A percentile compares a stretch with the other conserved stretches of the same genome.
phyloP scores from a whole-genome alignment of 2,113 vertebrate species.

The Nipponia nippon region DNA sequence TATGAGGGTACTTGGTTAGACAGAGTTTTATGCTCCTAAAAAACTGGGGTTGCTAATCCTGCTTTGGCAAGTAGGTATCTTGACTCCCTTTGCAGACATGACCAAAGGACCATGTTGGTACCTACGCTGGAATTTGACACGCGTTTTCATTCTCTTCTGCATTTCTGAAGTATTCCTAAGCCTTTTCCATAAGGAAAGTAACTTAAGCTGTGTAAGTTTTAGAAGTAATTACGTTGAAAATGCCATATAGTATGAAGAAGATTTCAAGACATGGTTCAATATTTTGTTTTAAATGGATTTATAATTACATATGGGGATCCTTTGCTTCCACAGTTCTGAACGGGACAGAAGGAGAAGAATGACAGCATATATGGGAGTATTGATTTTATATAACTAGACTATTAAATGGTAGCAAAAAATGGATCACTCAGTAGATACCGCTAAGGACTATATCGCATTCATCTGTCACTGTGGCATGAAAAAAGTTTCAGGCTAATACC shows the following conservation, averaged over 20 bases:
- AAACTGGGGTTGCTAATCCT: neutral
- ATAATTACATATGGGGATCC: slow-evolving; percentile 16
- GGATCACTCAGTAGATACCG: neutral
- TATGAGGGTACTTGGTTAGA: neutral
- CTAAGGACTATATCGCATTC: neutral
- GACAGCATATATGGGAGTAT: slow-evolving; percentile 28
- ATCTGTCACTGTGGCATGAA: slow-evolving; percentile 11
- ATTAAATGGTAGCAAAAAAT: slow-evolving; percentile 51
- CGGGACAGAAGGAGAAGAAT: slow-evolving; percentile 22
- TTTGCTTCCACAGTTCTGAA: slow-evolving; percentile 8
- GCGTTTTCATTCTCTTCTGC: neutral
- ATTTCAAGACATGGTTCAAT: slow-evolving; percentile 16
- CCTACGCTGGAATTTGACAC: neutral
- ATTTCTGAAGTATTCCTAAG: neutral
- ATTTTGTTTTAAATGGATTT: slow-evolving; percentile 39
- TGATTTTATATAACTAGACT: slow-evolving; percentile 52
- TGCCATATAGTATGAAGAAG: neutral
- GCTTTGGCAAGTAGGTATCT: neutral
- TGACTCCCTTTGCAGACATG: neutral
- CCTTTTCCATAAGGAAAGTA: neutral
- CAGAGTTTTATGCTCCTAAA: neutral
- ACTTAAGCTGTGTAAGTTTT: neutral
- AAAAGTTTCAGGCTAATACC: slow-evolving; percentile 4
- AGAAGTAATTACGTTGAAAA: neutral
- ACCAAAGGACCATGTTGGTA: neutral